Evolutionary conservation across 2,888 invertebrate genomes (phyloP), one percentile per base, ranked within the genome.

Genomic region (Cetonia aurata): DNA sequence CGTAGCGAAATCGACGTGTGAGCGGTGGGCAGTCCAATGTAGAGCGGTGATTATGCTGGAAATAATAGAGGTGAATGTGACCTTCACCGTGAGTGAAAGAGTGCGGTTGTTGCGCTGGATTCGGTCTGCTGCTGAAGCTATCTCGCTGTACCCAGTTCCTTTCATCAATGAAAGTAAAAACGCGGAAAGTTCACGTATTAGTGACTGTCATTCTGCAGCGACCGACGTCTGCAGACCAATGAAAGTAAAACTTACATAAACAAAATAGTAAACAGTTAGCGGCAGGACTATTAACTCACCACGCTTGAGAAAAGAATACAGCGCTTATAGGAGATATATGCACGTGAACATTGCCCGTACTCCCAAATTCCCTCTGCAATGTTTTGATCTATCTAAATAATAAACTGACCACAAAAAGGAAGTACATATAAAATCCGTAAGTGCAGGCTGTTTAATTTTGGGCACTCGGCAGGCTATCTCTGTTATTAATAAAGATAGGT

Each of bases 81-180:
- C 77, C 78, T 78, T 78, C 78, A 77, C 73, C 76, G 70, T 74
- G 70, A 76, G 75, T 76, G 76, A 78, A 77, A 78, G 77, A 77
- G 59, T 72, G 41, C 69, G 69, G 69, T 69, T 69, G 59, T 69
- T 69, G 69, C 41, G 69, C 69, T 44, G 50, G 69, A 69, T 69
- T 69, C 69, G 69, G 59, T 69, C 50, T 60, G 53, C 25, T 69
- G 69, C 52, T 52, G 48, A 41, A 52, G 60, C 60, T 37, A 67
- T 67, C 67, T 55, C 53, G 41, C 56, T 12, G 46, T 13, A 46
- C 46, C 52, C 42, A 55, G 55, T 25, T 69, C 69, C 69, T 69
- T 69, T 69, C 69, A 60, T 60, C 67, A 60, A 60, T 41, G 69
- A 69, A 69, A 69, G 69, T 69, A 60, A 69, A 33, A 67, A 56